Percentiles rank a stretch among this genome's conserved stretches.
Conservation (phyloP, 2,113 vertebrate species). For the Hoplias malabaricus region DNA sequence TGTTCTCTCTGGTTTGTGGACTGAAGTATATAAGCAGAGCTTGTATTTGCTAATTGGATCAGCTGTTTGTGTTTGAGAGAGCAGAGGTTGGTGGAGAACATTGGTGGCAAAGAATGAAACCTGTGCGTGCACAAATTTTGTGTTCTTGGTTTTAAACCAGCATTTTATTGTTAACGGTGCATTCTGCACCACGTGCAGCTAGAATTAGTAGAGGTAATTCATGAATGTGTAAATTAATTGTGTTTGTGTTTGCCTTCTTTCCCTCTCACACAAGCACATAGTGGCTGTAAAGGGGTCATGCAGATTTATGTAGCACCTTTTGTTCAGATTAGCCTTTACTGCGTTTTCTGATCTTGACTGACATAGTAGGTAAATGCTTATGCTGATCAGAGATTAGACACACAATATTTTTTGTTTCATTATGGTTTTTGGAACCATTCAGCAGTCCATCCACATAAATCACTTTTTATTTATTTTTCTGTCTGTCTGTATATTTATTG, state of each 20-base stretch:
- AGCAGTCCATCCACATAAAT: not conserved
- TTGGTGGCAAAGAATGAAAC: not conserved
- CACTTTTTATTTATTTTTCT: not conserved
- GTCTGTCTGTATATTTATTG: too few species aligned
- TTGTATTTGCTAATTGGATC: not conserved
- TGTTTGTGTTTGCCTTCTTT: constrained; percentile 18
- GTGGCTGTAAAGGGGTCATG: not conserved
- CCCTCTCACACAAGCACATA: not conserved
- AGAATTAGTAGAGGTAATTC: not conserved
- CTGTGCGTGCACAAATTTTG: not conserved
- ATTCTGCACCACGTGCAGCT: not conserved
- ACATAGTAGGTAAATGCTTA: not conserved
- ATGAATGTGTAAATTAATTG: not conserved
- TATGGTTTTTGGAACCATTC: not conserved
- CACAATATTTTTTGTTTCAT: not conserved
- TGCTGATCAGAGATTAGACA: not conserved
- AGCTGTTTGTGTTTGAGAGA: not conserved
- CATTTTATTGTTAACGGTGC: not conserved
- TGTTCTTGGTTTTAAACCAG: not conserved
- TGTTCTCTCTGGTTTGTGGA: not conserved
- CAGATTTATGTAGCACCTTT: constrained; percentile 8
- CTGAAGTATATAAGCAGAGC: not conserved
- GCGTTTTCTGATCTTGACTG: not conserved
- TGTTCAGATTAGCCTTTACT: not conserved
- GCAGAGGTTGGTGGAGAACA: not conserved